Conservation (phyloP, 2,113 vertebrate species). For the Hemibagrus wyckioides region DNA sequence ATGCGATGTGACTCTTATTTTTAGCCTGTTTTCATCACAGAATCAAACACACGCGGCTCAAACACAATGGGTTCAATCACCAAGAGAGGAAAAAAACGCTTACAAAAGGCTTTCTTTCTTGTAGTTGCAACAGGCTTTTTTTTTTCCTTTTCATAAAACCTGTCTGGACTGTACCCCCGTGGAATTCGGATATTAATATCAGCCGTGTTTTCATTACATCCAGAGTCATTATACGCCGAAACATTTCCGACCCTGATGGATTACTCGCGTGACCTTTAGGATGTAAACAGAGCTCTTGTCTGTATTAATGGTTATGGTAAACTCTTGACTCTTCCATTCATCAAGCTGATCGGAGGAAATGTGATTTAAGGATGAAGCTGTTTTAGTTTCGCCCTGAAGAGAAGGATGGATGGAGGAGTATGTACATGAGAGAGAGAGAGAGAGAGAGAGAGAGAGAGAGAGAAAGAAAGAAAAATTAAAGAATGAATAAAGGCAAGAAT, state of each 20-base stretch:
- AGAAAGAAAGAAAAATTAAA: not conserved
- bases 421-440: not conserved
- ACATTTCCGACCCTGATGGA: not conserved
- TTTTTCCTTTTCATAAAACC: not conserved
- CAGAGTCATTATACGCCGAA: conserved; percentile 15
- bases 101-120: not conserved
- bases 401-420: not conserved
- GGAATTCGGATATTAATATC: conserved; percentile 9
- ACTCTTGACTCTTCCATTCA: conserved; percentile 5
- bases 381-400: not conserved
- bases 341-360: conserved; percentile 4
- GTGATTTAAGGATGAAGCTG: conserved; percentile 8
- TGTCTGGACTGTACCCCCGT: not conserved
- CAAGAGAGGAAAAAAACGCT: not conserved
- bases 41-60: conserved; percentile 18
- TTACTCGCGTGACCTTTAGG: conserved; percentile 3
- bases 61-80: not conserved
- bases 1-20: not conserved
- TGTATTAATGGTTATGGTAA: conserved; percentile 20
- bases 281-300: conserved; percentile 11
- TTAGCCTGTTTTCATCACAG: not conserved
- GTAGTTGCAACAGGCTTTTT: not conserved
- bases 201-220: not conserved
- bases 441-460: not conserved
- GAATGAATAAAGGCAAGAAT: not conserved